Evolutionary conservation across 2,113 vertebrate species (phyloP).

Genomic region (Rattus rattus): DNA sequence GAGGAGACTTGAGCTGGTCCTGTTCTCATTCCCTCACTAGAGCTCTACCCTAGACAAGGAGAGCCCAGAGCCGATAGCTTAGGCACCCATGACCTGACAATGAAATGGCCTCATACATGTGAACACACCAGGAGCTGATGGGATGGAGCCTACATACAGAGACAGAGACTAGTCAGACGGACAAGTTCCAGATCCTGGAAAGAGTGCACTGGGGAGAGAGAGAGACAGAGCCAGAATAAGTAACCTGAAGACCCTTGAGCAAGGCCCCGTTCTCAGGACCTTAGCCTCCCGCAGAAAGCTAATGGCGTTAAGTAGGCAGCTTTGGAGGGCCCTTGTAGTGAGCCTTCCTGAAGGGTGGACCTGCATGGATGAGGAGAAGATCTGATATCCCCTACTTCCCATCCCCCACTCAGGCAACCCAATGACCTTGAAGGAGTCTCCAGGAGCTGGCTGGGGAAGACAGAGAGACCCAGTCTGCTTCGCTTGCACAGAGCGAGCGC

Average conservation of each 20-base stretch:
- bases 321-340: neutral
- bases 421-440: neutral
- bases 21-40: no score
- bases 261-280: neutral
- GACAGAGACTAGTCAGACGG: no score
- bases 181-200: neutral
- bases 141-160: neutral
- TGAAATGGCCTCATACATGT: neutral
- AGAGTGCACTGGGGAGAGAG: neutral
- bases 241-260: rapidly evolving
- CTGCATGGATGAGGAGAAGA: neutral
- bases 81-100: neutral
- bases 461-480: neutral
- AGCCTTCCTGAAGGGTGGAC: neutral
- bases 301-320: neutral
- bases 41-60: neutral
- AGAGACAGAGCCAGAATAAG: neutral
- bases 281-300: neutral
- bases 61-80: neutral
- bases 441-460: neutral
- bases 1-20: neutral
- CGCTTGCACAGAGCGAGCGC: neutral
- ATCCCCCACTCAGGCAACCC: neutral
- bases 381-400: neutral
- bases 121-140: rapidly evolving